Base-by-base conservation (phyloP, 2,888 invertebrate genomes). In the Harmothoe impar region DNA sequence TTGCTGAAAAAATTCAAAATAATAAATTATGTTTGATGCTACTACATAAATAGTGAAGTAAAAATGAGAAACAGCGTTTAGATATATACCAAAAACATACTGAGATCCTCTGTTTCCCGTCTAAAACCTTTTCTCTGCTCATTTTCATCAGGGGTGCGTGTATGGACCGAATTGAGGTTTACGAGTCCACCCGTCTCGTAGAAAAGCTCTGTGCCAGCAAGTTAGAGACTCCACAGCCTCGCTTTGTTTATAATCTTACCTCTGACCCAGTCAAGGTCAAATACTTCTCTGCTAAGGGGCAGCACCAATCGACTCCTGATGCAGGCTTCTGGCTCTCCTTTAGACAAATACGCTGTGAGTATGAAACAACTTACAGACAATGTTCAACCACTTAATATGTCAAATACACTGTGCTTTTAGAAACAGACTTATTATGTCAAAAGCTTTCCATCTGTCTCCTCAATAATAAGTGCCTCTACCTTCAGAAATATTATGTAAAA, bases 281-380 rank as follows among this genome's bases (percentile, higher is more conserved):
- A n/a, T 91, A 91, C 43, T 77, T 51, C 88, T 84, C 91, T n/a
- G 29, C 90, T 23, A 35, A 29, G 23, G 91, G 91, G 25, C 91
- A 91, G 43, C 56, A 85, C 68, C 91, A 91, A 43, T 62, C 90
- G 20, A 52, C 85, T 0, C 89, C 91, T 7, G 90, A 89, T 25
- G 35, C 85, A n/a, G 91, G 91, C 20, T 91, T 91, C 90, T 91
- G 91, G 91, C 31, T 91, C 10, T 90, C 90, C 31, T 90, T 90
- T n/a, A 52, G 90, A 20, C 86, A 86, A 56, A 86, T 86, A 54
- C 52, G 86, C 12, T 86, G 86, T 86, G 52, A 86, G 86, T 86
- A 84, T 23, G 23, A 20, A 12, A 12, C 84, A 3, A 3, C 43
- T 7, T n/a, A 20, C 10, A n/a, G n/a, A 25, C n/a, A 72, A 12